A percentile compares a stretch with the other conserved stretches of the same genome.
Evolutionary conservation across 2,113 vertebrate genomes (phyloP).

Genomic region (Notothenia rossii): DNA sequence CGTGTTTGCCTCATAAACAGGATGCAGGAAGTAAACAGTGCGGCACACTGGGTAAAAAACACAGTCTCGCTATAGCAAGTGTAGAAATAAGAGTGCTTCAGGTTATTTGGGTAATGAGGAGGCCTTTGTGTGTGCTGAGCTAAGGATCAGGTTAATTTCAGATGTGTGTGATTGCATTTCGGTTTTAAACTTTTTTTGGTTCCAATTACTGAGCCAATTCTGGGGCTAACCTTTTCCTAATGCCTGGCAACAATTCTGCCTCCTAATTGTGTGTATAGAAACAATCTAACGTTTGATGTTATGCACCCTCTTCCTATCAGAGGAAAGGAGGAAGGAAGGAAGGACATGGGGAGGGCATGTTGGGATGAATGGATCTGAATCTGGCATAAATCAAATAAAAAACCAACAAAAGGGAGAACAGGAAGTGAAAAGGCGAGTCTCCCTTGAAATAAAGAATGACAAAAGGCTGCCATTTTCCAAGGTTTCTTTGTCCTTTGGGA

Average conservation of each 20-base stretch:
- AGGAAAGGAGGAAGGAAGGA: constrained; percentile 11
- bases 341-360: constrained; percentile 16
- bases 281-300: constrained; percentile 20
- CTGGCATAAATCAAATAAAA: constrained; percentile 8
- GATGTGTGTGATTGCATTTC: constrained; percentile 27
- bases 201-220: constrained; percentile 48
- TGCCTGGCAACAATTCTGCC: constrained; percentile 2
- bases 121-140: constrained; percentile 1
- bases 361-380: constrained; percentile 29
- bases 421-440: constrained; percentile 46
- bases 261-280: constrained; percentile 27
- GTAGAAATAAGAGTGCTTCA: constrained; percentile 37
- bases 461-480: not conserved
- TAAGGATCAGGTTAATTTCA: constrained; percentile 38
- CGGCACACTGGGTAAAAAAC: constrained; percentile 15
- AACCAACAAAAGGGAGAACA: constrained; percentile 39
- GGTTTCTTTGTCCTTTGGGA: constrained; percentile 4
- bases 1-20: constrained; percentile 57
- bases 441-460: constrained; percentile 9
- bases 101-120: constrained; percentile 64
- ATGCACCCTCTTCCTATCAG: constrained; percentile 11
- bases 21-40: constrained; percentile 61
- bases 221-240: constrained; percentile 39
- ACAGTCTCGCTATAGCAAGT: constrained; percentile 13
- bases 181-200: constrained; percentile 27